Evolutionary conservation across 1,140 invertebrate species (phyloP).

Genomic region (Hesperophylax magnus): DNA sequence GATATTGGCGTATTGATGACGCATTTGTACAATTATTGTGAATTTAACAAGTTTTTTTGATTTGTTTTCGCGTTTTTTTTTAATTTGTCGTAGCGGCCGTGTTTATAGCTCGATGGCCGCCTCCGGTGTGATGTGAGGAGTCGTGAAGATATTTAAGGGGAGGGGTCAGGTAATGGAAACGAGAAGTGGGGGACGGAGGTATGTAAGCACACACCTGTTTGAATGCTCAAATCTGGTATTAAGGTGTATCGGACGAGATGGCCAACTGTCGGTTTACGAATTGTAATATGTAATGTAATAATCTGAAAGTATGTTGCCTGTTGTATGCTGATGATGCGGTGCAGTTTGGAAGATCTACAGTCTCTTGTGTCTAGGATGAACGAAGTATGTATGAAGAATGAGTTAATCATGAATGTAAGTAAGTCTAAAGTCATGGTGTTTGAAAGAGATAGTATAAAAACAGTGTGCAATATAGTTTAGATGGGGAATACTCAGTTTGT

Average conservation of each 20-base stretch:
- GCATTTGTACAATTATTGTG: background rate
- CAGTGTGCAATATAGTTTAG: no score
- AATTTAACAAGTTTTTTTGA: constrained; percentile 8
- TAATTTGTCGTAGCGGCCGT: constrained; percentile 26
- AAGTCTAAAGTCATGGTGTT: no score
- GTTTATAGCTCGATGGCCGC: constrained; percentile 22
- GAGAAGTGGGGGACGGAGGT: constrained; percentile 1
- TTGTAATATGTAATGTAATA: no score
- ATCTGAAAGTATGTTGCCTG: no score
- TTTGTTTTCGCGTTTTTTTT: background rate
- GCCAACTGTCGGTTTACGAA: background rate
- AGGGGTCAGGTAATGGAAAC: constrained; percentile 5
- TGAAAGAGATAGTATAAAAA: no score
- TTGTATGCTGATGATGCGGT: no score
- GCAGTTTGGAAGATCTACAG: no score
- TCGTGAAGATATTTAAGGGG: constrained; percentile 5
- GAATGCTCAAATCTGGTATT: constrained; percentile 56
- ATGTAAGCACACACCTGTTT: constrained; percentile 52
- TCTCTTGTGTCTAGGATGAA: no score
- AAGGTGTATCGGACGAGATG: constrained; percentile 33
- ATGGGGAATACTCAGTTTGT: no score
- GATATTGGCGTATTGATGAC: no score
- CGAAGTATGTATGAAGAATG: no score
- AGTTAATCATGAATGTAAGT: no score
- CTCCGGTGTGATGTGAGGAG: background rate